These are phyloP conservation scores for Bombus picipes DNA, from an alignment of 1,140 invertebrate species.

Conservation along the genomic window DNA sequence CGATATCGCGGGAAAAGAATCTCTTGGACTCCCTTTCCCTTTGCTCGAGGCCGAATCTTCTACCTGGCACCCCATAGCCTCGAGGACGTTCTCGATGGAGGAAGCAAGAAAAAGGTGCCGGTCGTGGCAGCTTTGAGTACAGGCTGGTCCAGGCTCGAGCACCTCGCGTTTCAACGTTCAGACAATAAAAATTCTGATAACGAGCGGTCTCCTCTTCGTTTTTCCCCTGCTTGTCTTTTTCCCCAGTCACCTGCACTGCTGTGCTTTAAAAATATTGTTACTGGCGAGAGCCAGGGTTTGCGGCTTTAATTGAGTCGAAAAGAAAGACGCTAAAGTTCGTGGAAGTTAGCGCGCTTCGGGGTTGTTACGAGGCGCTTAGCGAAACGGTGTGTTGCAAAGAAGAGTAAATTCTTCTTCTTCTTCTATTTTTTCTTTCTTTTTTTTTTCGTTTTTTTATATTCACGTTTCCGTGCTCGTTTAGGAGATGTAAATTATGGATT, in stretches of 20 bases:
- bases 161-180: background rate
- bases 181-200: slow-evolving; percentile 10
- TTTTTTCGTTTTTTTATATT: too few species aligned
- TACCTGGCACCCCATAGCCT: slow-evolving; percentile 21
- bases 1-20: slow-evolving; percentile 70
- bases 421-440: too few species aligned
- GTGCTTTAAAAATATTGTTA: slow-evolving; percentile 5
- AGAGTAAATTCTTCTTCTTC: background rate
- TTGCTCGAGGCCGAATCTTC: slow-evolving; percentile 30
- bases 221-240: background rate
- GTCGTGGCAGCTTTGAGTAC: slow-evolving; percentile 42
- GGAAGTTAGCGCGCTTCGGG: background rate
- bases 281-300: background rate
- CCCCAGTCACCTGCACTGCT: background rate
- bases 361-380: background rate
- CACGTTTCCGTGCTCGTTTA: too few species aligned
- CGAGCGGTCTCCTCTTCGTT: background rate
- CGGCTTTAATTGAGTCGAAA: slow-evolving; percentile 17
- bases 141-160: background rate
- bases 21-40: slow-evolving; percentile 43
- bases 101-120: slow-evolving; percentile 42
- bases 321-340: background rate
- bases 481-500: too few species aligned
- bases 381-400: background rate
- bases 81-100: slow-evolving; percentile 39